Evolutionary conservation across 2,888 invertebrate genomes (phyloP), one percentile per base, ranked within the genome.

Genomic region (Dasypogon diadema): DNA sequence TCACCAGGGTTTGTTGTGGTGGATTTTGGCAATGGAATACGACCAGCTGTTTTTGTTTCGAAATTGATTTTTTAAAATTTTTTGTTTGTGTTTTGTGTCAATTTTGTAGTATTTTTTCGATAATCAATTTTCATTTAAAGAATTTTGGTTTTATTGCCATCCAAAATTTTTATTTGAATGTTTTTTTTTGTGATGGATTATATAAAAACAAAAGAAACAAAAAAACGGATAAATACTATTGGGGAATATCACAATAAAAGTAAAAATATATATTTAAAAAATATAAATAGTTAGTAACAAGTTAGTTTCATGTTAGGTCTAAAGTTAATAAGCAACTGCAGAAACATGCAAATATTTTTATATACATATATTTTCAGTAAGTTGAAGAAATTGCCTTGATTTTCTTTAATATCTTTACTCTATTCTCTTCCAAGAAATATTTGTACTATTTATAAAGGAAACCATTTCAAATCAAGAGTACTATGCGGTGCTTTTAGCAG

Each of bases 11-110:
- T 30, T 42, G 51, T 46, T 42, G 60, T n/a, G 26, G 21, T 24
- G n/a, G 60, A 5, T 76, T 79, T 80, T 16, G 76, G 76, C 46
- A 77, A 76, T 24, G 78, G 56, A 51, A 77, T 63, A 56, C 78
- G 77, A 34, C 78, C 79, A 76, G 78, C 79, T 80, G 21, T 48
- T 24, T 75, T 56, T 30, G 48, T 74, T 48, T 55, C n/a, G 10
- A 14, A 10, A 26, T 48, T 10, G 22, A 42, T 16, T 58, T 58
- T 37, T 26, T n/a, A 12, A 70, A 68, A 48, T 68, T 60, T 74
- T 42, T 34, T 14, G 60, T 74, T 76, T 74, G n/a, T 58, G 21
- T 24, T 74, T 75, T 70, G 30, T 37, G 60, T 70, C 60, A 60
- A 60, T 60, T 60, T 60, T 60, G 60, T 60, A 60, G 60, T 60